phyloP scores from a whole-genome alignment of 2,797 vertebrate genomes.

The Lagorchestes hirsutus region DNA sequence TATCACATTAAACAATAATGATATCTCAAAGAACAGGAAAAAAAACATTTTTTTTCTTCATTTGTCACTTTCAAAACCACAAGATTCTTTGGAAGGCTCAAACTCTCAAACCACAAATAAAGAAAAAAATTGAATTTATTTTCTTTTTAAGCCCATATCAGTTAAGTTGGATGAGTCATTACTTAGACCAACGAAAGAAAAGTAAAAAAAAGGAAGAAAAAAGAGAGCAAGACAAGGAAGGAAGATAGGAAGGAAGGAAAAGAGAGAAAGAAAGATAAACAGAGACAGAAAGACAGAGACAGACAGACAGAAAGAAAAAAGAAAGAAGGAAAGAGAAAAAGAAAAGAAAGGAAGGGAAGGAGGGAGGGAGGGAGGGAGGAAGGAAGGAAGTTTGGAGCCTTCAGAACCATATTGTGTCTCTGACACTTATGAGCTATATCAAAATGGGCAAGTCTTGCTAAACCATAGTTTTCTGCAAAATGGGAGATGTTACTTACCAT shows the following conservation, averaged over 20 bases:
- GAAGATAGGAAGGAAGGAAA: no score
- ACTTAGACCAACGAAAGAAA: not conserved
- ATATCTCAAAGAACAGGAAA: not conserved
- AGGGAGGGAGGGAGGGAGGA: no score
- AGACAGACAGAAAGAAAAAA: no score
- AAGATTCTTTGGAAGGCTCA: not conserved
- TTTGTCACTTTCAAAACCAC: not conserved
- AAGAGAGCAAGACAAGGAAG: no score
- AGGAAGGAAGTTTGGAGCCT: not conserved
- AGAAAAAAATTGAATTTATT: slow-evolving; percentile 4
- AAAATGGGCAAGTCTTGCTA: not conserved
- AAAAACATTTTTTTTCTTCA: not conserved
- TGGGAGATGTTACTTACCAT: not conserved
- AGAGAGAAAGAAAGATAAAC: no score
- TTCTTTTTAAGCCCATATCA: not conserved
- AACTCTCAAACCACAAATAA: not conserved
- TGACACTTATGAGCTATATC: no score
- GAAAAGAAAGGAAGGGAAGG: no score
- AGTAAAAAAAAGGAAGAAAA: no score
- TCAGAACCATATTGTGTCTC: not conserved
- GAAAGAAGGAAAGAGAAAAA: no score
- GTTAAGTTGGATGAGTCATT: not conserved
- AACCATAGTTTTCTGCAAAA: not conserved
- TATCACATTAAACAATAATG: not conserved
- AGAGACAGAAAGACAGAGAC: no score